phyloP scores from a whole-genome alignment of 2,888 invertebrate genomes.

The Caenorhabditis macrosperma region DNA sequence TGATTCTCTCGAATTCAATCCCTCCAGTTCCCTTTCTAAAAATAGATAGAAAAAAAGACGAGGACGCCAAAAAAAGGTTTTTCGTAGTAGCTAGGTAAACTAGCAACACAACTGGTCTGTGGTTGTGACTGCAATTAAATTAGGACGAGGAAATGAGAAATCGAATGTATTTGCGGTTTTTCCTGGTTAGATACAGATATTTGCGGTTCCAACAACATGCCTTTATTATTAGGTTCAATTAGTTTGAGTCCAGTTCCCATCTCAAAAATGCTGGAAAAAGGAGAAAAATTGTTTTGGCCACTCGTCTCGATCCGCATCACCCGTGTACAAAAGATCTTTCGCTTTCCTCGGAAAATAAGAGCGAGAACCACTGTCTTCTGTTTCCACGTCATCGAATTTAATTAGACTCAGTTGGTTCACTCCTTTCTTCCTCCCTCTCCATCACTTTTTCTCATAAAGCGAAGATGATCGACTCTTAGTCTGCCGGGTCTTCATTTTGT shows the following conservation, averaged over 20 bases:
- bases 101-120: not conserved
- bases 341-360: not conserved
- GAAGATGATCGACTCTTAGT: not conserved
- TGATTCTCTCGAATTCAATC: not conserved
- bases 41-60: not conserved
- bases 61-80: not conserved
- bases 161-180: no score
- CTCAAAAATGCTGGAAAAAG: no score
- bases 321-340: not conserved
- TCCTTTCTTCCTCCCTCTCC: conserved; percentile 1
- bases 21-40: not conserved
- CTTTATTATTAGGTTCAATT: no score
- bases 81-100: not conserved
- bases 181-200: no score
- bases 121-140: not conserved
- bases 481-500: not conserved
- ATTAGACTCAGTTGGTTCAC: conserved; percentile 13
- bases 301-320: not conserved
- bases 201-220: no score
- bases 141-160: not conserved
- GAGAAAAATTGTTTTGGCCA: not conserved
- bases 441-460: not conserved
- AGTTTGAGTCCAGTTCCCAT: no score
- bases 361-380: not conserved
- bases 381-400: conserved; percentile 39